phyloP scores from a whole-genome alignment of 64 coral and sea anemone genomes.

The Montipora cactus region DNA sequence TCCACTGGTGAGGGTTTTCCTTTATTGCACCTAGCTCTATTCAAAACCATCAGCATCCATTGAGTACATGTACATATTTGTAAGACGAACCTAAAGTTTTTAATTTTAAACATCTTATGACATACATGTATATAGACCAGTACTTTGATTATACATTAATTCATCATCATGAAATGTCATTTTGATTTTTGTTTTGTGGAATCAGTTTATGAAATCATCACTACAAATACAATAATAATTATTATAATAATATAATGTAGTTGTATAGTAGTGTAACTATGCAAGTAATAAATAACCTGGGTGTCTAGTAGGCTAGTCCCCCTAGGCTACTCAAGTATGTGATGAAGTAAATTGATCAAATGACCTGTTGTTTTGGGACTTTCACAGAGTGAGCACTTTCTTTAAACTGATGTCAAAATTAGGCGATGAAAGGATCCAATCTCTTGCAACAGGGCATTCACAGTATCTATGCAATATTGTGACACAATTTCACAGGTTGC shows the following conservation, averaged over 20 bases:
- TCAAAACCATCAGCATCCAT: neutral
- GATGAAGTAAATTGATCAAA: neutral
- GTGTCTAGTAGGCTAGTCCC: neutral
- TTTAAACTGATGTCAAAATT: neutral
- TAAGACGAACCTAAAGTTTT: neutral
- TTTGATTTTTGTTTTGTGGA: neutral
- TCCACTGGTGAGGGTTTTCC: neutral
- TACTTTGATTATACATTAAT: neutral
- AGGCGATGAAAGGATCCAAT: neutral
- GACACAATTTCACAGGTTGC: neutral
- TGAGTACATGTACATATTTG: neutral
- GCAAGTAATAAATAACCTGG: neutral
- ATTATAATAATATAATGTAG: neutral
- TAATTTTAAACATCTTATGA: neutral
- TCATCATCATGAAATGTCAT: neutral
- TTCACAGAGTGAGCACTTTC: neutral
- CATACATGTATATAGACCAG: neutral
- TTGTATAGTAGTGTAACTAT: neutral
- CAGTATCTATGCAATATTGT: neutral
- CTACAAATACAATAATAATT: conserved; percentile 1
- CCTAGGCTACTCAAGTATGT: neutral
- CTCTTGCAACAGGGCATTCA: neutral
- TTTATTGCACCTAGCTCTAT: neutral
- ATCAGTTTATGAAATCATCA: neutral
- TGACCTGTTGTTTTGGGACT: neutral